Percentiles rank a stretch among this genome's conserved stretches.
phyloP scores from a whole-genome alignment of 2,113 vertebrate genomes.

The Sinocyclocheilus rhinocerous region DNA sequence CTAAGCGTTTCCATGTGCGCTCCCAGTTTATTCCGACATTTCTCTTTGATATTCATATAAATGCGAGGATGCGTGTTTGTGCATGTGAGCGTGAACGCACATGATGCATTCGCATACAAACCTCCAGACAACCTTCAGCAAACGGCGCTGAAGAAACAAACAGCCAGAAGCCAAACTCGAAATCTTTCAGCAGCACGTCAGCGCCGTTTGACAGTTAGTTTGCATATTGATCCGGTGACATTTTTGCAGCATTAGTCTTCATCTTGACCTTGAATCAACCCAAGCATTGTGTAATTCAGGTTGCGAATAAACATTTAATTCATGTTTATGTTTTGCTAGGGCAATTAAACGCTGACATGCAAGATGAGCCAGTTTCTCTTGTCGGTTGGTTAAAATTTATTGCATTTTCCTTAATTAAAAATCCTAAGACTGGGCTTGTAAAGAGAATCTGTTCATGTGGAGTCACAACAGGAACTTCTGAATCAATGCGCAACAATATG shows the following conservation, averaged over 20 bases:
- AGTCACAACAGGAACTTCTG: no score
- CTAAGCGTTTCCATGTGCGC: constrained; percentile 99
- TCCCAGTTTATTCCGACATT: constrained; percentile 92
- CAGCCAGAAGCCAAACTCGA: constrained; percentile 36
- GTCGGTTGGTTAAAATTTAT: neutral
- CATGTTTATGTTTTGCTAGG: neutral
- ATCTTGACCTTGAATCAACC: neutral
- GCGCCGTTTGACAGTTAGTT: neutral
- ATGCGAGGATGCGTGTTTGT: constrained; percentile 16
- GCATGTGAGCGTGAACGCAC: constrained; percentile 59
- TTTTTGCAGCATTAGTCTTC: constrained; percentile 3
- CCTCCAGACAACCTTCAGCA: neutral
- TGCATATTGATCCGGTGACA: constrained; percentile 4
- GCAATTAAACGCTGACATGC: neutral
- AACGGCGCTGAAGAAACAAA: constrained; percentile 16
- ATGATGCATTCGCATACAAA: constrained; percentile 67
- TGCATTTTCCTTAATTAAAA: neutral
- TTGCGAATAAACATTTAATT: neutral
- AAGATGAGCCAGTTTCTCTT: neutral
- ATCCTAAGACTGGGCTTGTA: neutral
- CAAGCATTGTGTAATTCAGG: neutral
- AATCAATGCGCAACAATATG: no score
- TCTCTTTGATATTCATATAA: constrained; percentile 83
- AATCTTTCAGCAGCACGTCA: neutral
- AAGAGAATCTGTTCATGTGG: neutral